phyloP scores from a whole-genome alignment of 2,888 invertebrate species.

The Biston betularia region DNA sequence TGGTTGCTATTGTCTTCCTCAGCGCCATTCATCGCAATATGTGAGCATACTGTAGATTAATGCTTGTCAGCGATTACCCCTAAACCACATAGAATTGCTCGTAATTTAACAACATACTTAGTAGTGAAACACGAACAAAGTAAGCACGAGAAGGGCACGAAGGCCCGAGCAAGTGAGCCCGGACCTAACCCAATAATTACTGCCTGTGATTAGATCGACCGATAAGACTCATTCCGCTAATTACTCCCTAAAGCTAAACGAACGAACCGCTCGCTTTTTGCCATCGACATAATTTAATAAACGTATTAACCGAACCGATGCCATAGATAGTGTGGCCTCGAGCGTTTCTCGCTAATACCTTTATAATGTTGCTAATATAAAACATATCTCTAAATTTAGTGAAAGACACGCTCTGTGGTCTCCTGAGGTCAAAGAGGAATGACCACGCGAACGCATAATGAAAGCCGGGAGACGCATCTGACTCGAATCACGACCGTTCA shows the following conservation, averaged over 20 bases:
- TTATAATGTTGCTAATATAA: conserved; percentile 68
- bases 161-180: conserved; percentile 57
- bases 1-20: conserved; percentile 60
- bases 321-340: conserved; percentile 75
- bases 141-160: conserved; percentile 57
- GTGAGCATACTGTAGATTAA: conserved; percentile 18
- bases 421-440: conserved; percentile 82
- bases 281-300: conserved; percentile 85
- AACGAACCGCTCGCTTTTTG: conserved; percentile 74
- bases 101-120: conserved; percentile 19
- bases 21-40: conserved; percentile 38
- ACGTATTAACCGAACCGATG: conserved; percentile 82
- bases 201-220: conserved; percentile 78
- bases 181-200: conserved; percentile 79
- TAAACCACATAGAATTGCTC: conserved; percentile 10
- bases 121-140: conserved; percentile 50
- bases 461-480: conserved; percentile 73
- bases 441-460: conserved; percentile 79
- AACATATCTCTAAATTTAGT: conserved; percentile 58
- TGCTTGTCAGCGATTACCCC: conserved; percentile 2
- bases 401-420: conserved; percentile 56
- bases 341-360: conserved; percentile 76
- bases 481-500: conserved; percentile 78
- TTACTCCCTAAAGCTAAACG: conserved; percentile 86
- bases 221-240: conserved; percentile 83